Evolutionary conservation across 2,888 invertebrate genomes (phyloP).

Genomic region (Nemoura dubitans): DNA sequence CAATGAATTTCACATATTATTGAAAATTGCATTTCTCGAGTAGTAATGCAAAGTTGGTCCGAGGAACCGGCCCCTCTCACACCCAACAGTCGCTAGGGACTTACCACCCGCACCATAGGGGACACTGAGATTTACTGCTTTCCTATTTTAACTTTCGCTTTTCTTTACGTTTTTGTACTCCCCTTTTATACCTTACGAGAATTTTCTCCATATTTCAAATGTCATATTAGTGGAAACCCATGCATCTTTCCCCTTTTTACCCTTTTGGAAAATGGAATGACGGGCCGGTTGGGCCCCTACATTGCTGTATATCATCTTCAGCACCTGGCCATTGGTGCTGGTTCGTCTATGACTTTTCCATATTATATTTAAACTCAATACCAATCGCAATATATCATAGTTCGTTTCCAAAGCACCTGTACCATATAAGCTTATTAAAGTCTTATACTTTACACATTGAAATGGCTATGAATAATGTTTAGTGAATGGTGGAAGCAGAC

Average conservation of each 20-base stretch:
- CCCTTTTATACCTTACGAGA: slow-evolving; percentile 40
- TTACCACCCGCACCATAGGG: neutral
- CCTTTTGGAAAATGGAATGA: slow-evolving; percentile 37
- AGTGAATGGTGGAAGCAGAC: too few species aligned
- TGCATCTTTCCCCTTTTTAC: slow-evolving; percentile 45
- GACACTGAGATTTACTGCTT: slow-evolving; percentile 39
- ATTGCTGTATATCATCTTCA: slow-evolving; percentile 37
- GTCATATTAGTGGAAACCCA: slow-evolving; percentile 48
- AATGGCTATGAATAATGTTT: slow-evolving; percentile 13
- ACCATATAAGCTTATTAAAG: slow-evolving; percentile 19
- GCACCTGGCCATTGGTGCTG: slow-evolving; percentile 29
- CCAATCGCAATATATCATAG: slow-evolving; percentile 35
- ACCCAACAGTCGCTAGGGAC: neutral
- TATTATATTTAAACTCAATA: slow-evolving; percentile 27
- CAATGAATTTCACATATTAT: slow-evolving; percentile 12
- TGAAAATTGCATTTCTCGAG: neutral
- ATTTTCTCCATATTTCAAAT: slow-evolving; percentile 48
- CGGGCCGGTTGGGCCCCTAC: slow-evolving; percentile 27
- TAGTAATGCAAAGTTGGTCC: neutral
- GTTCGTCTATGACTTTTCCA: slow-evolving; percentile 32
- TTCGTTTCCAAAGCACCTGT: slow-evolving; percentile 13
- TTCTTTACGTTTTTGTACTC: slow-evolving; percentile 39
- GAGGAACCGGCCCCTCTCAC: neutral
- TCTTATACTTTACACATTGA: slow-evolving; percentile 17
- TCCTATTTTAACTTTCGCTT: slow-evolving; percentile 42